Evolutionary conservation across 2,113 vertebrate species (phyloP).

Genomic region (Henicopernis longicauda): DNA sequence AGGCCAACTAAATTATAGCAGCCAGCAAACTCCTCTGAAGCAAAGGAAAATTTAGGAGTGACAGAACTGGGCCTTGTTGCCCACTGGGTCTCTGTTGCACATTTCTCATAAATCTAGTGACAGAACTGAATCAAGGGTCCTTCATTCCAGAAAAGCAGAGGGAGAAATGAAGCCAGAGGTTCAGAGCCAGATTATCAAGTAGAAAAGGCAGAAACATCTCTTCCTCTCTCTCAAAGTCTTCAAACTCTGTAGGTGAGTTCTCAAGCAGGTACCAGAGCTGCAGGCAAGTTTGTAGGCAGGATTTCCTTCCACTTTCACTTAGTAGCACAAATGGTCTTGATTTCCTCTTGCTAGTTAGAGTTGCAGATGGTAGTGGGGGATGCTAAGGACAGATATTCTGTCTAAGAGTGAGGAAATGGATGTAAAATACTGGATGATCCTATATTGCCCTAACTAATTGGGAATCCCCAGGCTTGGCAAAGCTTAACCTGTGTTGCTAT

Average conservation of each 20-base stretch:
- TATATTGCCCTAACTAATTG: too few relatives aligned
- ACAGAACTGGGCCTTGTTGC: not conserved
- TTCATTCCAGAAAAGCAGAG: not conserved
- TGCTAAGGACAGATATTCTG: not conserved
- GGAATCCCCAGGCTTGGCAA: too few relatives aligned
- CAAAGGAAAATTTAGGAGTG: conserved; percentile 1
- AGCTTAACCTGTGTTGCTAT: too few relatives aligned
- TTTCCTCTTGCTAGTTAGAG: not conserved
- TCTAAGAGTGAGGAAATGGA: not conserved
- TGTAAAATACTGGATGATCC: not conserved
- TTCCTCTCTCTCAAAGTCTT: not conserved
- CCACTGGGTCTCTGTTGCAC: not conserved
- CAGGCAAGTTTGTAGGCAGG: not conserved
- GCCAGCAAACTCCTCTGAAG: conserved; percentile 10
- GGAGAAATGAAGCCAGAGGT: not conserved
- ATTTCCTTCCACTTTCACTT: not conserved
- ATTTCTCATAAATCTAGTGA: not conserved
- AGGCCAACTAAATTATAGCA: not conserved
- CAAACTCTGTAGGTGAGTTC: not conserved
- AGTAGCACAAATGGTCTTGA: not conserved
- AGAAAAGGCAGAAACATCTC: not conserved
- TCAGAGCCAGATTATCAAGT: not conserved
- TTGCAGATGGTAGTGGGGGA: not conserved
- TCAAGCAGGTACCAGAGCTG: not conserved
- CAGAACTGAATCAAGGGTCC: not conserved